Conservation (phyloP, 2,797 vertebrate species). For the Sebastolobus altivelis region DNA sequence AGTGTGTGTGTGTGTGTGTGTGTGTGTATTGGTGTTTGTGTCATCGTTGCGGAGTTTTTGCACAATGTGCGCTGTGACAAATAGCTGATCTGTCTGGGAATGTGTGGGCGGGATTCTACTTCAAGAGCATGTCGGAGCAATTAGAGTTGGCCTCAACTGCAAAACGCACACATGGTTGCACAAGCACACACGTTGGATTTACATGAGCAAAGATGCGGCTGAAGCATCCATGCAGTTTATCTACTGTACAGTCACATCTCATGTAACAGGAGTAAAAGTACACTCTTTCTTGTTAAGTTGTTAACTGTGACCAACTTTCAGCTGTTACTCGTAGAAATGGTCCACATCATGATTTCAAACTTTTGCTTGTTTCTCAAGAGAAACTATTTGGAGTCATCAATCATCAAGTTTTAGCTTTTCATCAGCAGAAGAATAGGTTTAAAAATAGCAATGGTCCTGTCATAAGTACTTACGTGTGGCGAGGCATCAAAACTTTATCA, state of each 20-base stretch:
- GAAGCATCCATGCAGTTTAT: conserved; percentile 6
- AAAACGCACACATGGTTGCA: conserved; percentile 52
- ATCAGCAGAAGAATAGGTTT: neutral
- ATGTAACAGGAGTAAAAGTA: neutral
- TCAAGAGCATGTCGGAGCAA: conserved; percentile 81
- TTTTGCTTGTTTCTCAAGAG: neutral
- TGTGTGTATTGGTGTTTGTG: conserved; percentile 17
- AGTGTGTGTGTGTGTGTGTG: neutral
- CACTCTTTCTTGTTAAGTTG: neutral
- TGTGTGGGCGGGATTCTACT: conserved; percentile 84
- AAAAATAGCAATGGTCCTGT: neutral
- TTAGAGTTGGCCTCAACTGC: conserved; percentile 77
- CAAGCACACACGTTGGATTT: conserved; percentile 48
- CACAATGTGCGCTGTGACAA: conserved; percentile 72
- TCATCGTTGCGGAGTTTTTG: conserved; percentile 47
- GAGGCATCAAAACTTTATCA: neutral
- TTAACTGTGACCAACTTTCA: neutral
- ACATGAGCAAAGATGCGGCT: conserved; percentile 34
- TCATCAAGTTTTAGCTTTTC: neutral
- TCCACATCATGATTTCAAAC: neutral
- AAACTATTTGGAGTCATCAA: neutral
- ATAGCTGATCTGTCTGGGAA: conserved; percentile 76
- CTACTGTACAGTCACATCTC: conserved; percentile 26
- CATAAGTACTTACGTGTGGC: neutral
- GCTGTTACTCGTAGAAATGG: neutral